Base-by-base conservation (phyloP, 2,888 invertebrate genomes). In the Drosophila eohydei region DNA sequence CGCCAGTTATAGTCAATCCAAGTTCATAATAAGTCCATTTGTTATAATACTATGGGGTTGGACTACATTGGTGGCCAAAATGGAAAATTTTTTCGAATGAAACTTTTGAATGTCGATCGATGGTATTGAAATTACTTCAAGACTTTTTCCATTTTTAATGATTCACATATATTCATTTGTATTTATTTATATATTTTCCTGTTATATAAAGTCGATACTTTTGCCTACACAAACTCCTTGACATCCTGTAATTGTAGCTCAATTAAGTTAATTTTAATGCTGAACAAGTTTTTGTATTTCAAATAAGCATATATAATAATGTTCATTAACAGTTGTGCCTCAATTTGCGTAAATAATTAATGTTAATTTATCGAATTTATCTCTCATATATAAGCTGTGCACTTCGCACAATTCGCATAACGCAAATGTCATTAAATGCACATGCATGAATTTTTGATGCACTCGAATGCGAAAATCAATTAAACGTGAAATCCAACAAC, bases 401-500 rank as follows among this genome's bases (percentile, higher is more conserved):
- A 70, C 44, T 71, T 58, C 58, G 32, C 77, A 43, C 71, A 64
- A 32, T 65, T 58, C 43, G 46, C 75, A 72, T 51, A 57, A 60
- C 70, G 36, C 44, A 77, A 83, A 84, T 84, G 57, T 65, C 88
- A 85, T 84, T 84, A 88, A 88, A 83, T 87, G 85, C 70, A 66
- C 48, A 78, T 63, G 72, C 86, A 88, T 84, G 86, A 83, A 85
- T 85, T 65, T 85, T 84, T 84, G 80, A 83, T 88, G 88, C 86
- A 85, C 72, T 80, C 74, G 74, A 76, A 76, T 80, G 88, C 74
- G 55, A 77, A 82, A 88, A 88, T 88, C 88, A 84, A 88, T 84
- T 84, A 85, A 81, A 88, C 70, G 83, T 73, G 54, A 87, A 84
- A 71, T 64, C 58, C 56, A 59, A 67, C 52, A 63, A 56, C 40